Evolutionary conservation across 2,113 vertebrate genomes (phyloP).

Genomic region (Macrotis lagotis): DNA sequence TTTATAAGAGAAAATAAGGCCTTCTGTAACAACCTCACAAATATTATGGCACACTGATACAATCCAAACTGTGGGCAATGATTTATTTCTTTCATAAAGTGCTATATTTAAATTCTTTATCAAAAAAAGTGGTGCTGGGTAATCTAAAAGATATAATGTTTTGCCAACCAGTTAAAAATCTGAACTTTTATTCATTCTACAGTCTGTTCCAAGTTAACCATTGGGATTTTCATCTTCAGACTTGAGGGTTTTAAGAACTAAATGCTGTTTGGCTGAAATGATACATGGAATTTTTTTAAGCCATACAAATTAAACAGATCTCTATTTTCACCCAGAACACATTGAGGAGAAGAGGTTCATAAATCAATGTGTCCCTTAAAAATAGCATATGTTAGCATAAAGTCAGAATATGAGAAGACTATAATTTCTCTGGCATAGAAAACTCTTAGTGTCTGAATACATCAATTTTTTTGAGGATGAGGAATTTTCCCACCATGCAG

Average conservation of each 20-base stretch:
- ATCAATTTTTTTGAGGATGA: background rate
- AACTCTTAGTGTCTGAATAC: background rate
- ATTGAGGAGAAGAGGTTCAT: background rate
- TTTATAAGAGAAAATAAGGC: slow-evolving; percentile 36
- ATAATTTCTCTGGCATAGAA: background rate
- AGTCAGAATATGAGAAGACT: background rate
- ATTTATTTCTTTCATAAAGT: slow-evolving; percentile 39
- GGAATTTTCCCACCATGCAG: background rate
- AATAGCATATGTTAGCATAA: background rate
- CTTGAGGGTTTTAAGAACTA: slow-evolving; percentile 41
- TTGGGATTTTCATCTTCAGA: slow-evolving; percentile 38
- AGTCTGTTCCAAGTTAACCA: background rate
- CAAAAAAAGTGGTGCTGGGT: slow-evolving; percentile 7
- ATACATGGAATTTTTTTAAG: slow-evolving; percentile 40
- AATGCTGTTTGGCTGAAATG: slow-evolving; percentile 18
- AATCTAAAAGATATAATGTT: background rate
- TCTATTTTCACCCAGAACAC: slow-evolving; percentile 5
- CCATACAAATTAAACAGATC: background rate
- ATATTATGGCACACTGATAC: background rate
- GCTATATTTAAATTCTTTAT: background rate
- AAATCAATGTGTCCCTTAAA: background rate
- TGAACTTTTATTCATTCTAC: slow-evolving; percentile 16
- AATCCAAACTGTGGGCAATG: slow-evolving; percentile 10
- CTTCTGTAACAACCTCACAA: slow-evolving; percentile 7
- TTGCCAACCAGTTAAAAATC: slow-evolving; percentile 40